A percentile compares a stretch with the other conserved stretches of the same genome.
Evolutionary conservation across 2,113 vertebrate genomes (phyloP).

Genomic region (Pachycephala philippinensis): DNA sequence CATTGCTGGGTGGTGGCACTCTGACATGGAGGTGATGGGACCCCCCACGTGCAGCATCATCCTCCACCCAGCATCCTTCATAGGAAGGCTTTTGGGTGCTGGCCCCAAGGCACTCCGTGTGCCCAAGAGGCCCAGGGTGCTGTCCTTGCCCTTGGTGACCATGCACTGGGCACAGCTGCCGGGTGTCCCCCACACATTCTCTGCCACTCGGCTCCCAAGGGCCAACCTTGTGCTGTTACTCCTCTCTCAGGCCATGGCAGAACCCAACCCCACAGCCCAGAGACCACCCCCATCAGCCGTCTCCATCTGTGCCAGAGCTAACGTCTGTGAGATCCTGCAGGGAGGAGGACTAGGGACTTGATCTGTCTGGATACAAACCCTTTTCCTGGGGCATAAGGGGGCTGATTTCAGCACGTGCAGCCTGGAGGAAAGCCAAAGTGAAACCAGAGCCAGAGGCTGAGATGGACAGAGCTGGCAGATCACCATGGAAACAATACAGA

Average conservation of each 20-base stretch:
- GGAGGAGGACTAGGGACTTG: not conserved
- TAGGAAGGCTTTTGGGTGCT: not conserved
- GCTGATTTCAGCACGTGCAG: not conserved
- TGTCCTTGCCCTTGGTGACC: not conserved
- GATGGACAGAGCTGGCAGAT: not conserved
- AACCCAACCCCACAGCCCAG: not conserved
- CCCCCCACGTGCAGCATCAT: not conserved
- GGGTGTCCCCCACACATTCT: not conserved
- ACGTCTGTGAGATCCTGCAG: no score
- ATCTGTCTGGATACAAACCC: not conserved
- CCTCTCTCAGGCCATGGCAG: not conserved
- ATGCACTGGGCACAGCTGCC: not conserved
- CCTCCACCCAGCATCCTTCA: not conserved
- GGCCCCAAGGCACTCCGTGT: not conserved
- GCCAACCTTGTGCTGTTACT: not conserved
- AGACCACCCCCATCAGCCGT: rapidly evolving
- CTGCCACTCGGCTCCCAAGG: not conserved
- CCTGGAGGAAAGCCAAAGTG: not conserved
- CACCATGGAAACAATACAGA: not conserved
- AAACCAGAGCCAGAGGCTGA: not conserved
- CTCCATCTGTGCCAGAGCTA: not conserved
- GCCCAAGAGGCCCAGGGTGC: not conserved
- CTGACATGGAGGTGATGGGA: not conserved
- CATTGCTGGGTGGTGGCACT: not conserved
- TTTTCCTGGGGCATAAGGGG: not conserved